These are phyloP conservation scores for Antechinus flavipes DNA, from an alignment of 2,113 vertebrate genomes.

Conservation along the genomic window DNA sequence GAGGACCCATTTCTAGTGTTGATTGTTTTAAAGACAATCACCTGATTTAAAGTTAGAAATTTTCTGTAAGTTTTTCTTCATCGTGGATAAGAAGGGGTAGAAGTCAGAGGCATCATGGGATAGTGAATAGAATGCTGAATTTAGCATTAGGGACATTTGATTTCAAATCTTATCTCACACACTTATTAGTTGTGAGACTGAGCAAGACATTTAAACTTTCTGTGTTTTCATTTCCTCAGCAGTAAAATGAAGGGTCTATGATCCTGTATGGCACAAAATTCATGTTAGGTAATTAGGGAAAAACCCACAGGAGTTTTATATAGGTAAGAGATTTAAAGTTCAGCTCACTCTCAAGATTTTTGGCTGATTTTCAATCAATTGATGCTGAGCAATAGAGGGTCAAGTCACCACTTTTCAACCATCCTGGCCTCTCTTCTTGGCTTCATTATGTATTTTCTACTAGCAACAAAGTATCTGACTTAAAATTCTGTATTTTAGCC, in stretches of 20 bases:
- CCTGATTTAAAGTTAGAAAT: neutral
- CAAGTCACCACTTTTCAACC: neutral
- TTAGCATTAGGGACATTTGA: neutral
- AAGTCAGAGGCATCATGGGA: neutral
- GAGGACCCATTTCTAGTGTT: neutral
- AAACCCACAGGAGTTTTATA: neutral
- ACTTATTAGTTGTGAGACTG: neutral
- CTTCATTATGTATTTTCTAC: neutral
- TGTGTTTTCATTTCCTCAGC: slow-evolving; percentile 33
- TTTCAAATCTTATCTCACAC: neutral
- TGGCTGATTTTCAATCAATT: neutral
- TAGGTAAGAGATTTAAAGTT: neutral
- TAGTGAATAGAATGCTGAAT: neutral
- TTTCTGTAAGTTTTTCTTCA: neutral
- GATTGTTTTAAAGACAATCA: too few species aligned
- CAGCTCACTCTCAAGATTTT: neutral
- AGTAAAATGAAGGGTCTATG: slow-evolving; percentile 31
- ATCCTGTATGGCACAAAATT: neutral
- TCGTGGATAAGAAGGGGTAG: neutral
- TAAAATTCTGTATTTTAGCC: neutral
- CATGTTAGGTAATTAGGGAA: neutral
- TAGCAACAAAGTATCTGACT: neutral
- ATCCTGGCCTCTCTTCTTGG: neutral
- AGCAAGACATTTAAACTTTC: slow-evolving; percentile 42
- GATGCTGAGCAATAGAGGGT: neutral